Evolutionary conservation across 1,140 invertebrate genomes (phyloP).

Genomic region (Cheumatopsyche charites): DNA sequence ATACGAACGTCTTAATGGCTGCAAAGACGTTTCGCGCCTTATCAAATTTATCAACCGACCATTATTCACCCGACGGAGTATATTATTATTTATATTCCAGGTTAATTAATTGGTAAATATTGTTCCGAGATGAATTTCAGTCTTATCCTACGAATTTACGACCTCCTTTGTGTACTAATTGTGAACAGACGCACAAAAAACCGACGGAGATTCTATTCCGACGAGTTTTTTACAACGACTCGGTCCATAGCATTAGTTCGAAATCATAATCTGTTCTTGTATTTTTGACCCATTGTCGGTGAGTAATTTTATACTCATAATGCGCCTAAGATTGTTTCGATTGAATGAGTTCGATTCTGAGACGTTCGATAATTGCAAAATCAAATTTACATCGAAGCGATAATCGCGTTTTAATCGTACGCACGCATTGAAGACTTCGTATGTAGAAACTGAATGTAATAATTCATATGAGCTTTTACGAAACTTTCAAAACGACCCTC

Average conservation of each 20-base stretch:
- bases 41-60: conserved; percentile 7
- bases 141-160: conserved; percentile 32
- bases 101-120: conserved; percentile 39
- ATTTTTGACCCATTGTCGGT: neutral
- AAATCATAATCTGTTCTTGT: neutral
- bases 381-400: too few relatives aligned
- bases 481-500: too few relatives aligned
- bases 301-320: too few relatives aligned
- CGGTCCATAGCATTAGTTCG: conserved; percentile 6
- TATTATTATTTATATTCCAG: conserved; percentile 11
- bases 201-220: neutral
- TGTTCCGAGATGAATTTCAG: conserved; percentile 17
- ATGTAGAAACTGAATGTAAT: too few relatives aligned
- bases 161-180: conserved; percentile 29
- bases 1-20: too few relatives aligned
- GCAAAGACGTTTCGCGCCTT: neutral
- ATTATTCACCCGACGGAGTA: conserved; percentile 1
- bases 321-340: too few relatives aligned
- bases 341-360: too few relatives aligned
- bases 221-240: neutral
- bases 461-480: too few relatives aligned
- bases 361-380: too few relatives aligned
- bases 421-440: too few relatives aligned
- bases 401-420: too few relatives aligned
- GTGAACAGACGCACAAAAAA: neutral